A percentile compares a stretch with the other conserved stretches of the same genome.
Conservation (phyloP, 2,888 invertebrate genomes). For the Drosophila macrospina region DNA sequence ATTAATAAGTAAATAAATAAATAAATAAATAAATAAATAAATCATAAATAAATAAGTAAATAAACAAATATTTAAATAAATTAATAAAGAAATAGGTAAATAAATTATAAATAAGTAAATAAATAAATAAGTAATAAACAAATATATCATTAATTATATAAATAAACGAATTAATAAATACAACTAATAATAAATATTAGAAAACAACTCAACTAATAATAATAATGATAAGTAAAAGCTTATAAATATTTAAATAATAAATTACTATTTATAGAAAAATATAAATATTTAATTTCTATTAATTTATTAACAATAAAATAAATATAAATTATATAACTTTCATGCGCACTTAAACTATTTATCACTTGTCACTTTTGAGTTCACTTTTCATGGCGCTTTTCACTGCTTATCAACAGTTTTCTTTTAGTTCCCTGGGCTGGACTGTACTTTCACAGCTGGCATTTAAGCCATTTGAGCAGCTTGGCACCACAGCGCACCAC, state of each 20-base stretch:
- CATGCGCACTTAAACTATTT: neutral
- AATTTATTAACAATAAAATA: neutral
- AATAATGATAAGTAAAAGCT: no score
- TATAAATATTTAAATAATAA: no score
- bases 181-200: no score
- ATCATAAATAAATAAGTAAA: neutral
- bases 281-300: no score
- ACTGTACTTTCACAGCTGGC: conserved; percentile 16
- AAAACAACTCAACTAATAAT: no score
- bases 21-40: neutral
- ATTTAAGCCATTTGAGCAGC: conserved; percentile 1
- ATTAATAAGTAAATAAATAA: neutral
- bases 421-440: neutral
- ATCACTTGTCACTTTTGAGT: neutral
- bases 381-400: neutral
- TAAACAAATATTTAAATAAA: no score
- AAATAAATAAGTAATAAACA: neutral
- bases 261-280: no score
- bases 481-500: conserved; percentile 9
- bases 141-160: no score
- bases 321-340: neutral
- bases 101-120: neutral
- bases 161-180: no score
- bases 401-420: conserved; percentile 1
- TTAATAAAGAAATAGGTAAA: no score